Evolutionary conservation across 2,888 invertebrate species (phyloP), one percentile per base, ranked within the genome.

Genomic region (Caenorhabditis auriculariae): DNA sequence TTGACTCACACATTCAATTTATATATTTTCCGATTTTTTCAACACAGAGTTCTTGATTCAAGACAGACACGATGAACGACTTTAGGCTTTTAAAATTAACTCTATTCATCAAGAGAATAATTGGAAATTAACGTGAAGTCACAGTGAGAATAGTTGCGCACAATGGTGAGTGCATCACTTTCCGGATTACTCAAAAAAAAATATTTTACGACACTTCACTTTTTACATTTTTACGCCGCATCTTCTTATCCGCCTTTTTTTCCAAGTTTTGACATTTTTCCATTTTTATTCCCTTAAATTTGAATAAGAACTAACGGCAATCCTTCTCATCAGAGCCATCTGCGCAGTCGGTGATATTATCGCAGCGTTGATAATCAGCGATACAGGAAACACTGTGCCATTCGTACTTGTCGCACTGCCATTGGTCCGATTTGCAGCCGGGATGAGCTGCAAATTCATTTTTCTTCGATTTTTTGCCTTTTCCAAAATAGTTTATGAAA

Each of bases 351-450:
- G 91, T 90, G 70, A 89, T 89, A 88, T 90, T 91, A 86, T 94
- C 94, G 85, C 94, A 94, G 83, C 90, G 88, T 84, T 91, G 89
- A 85, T 93, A 90, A 64, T 90, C 89, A 59, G 93, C 92, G 82
- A 93, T 89, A 84, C 94, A 94, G 84, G 91, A 93, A 28, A 93
- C 92, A 51, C 60, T 91, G 86, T 94, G 94, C 88, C 91, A 94
- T 77, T 90, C 89, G 85, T 93, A 94, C 85, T 91, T 91, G 49
- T 89, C 89, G 84, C 94, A 95, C 38, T 90, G 90, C 81, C 92
- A 87, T 86, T 93, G 91, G 51, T 88, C 87, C 12, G 81, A 74
- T 77, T 93, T 92, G 83, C 94, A 95, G 80, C 93, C 92, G 28
- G 94, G 94, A 51, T 94, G 91, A 57, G 92, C 93, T 93, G 87